These are phyloP conservation scores for Drosophila albomicans DNA, from an alignment of 1,140 invertebrate genomes.

Conservation along the genomic window DNA sequence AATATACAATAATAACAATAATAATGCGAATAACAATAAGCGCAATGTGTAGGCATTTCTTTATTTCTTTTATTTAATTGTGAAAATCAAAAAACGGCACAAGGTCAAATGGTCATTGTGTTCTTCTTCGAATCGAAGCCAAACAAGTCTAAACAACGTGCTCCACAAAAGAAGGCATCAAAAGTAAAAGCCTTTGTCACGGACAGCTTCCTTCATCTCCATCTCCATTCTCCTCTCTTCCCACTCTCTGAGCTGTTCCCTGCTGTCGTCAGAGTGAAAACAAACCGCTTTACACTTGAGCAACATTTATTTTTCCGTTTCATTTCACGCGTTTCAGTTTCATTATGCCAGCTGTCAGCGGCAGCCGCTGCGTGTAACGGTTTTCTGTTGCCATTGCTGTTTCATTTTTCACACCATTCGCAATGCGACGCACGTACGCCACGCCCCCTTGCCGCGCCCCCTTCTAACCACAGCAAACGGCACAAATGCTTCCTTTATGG, in stretches of 20 bases:
- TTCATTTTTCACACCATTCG: constrained; percentile 67
- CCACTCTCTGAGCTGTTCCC: too few relatives aligned
- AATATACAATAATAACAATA: constrained; percentile 1
- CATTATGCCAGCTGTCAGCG: constrained; percentile 69
- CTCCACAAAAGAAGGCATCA: constrained; percentile 30
- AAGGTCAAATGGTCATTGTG: constrained; percentile 47
- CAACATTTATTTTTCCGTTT: constrained; percentile 69
- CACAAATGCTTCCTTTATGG: constrained; percentile 28
- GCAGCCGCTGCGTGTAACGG: constrained; percentile 47
- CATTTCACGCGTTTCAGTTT: constrained; percentile 65
- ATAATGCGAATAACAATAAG: not conserved
- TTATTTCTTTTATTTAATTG: constrained; percentile 34
- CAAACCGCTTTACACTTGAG: constrained; percentile 62
- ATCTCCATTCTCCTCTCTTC: not conserved
- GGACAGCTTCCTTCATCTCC: constrained; percentile 20
- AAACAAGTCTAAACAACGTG: constrained; percentile 15
- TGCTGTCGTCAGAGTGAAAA: constrained; percentile 18
- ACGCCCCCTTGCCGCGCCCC: constrained; percentile 2
- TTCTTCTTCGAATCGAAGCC: not conserved
- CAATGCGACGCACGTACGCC: constrained; percentile 59
- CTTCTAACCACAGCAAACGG: constrained; percentile 12
- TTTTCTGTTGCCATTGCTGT: constrained; percentile 30
- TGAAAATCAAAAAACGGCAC: constrained; percentile 25
- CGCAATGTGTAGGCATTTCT: constrained; percentile 1
- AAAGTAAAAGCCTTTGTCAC: constrained; percentile 50